phyloP scores from a whole-genome alignment of 1,140 invertebrate species.

The Panagrolaimus sp. region DNA sequence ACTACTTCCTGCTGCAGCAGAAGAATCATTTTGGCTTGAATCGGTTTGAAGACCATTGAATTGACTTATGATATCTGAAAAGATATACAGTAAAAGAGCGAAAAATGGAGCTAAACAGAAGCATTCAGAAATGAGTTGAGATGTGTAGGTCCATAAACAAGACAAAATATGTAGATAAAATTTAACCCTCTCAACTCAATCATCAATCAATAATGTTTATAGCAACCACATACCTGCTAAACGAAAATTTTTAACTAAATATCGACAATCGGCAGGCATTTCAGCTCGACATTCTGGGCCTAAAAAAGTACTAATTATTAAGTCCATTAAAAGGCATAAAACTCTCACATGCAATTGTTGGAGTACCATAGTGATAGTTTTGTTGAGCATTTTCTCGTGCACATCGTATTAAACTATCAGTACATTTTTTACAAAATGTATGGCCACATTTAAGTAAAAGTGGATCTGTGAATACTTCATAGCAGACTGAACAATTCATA shows the following conservation, averaged over 20 bases:
- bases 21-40: too few species aligned
- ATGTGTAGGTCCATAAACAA: too few species aligned
- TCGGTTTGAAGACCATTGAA: background rate
- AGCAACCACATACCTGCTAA: background rate
- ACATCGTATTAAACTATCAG: background rate
- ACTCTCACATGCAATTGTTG: background rate
- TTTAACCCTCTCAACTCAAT: too few species aligned
- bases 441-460: background rate
- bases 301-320: too few species aligned
- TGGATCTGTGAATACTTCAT: background rate
- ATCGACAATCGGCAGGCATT: background rate
- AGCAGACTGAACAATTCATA: conserved; percentile 5
- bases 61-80: background rate
- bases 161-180: too few species aligned
- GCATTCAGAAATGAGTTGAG: too few species aligned
- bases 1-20: background rate
- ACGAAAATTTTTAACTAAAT: background rate
- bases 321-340: too few species aligned
- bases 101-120: too few species aligned
- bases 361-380: background rate
- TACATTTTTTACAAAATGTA: background rate
- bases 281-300: background rate
- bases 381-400: background rate
- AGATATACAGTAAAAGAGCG: background rate
- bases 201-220: too few species aligned